phyloP scores from a whole-genome alignment of 2,797 vertebrate genomes.

The Anguilla obscura region DNA sequence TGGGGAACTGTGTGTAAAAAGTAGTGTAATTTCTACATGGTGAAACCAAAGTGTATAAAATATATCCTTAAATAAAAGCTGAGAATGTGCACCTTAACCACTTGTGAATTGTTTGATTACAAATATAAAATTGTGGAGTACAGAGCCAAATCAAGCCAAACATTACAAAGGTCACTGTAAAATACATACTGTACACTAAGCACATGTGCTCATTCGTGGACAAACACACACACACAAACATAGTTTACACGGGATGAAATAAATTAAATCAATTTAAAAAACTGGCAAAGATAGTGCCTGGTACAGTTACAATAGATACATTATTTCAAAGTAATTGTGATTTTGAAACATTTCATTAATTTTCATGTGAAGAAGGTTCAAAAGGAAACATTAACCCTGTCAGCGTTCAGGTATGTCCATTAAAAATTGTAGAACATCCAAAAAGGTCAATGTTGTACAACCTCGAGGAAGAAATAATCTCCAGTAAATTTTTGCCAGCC shows the following conservation, averaged over 20 bases:
- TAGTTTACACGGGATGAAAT: neutral
- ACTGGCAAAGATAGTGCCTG: too few species aligned
- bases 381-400: neutral
- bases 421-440: neutral
- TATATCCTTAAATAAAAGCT: too few species aligned
- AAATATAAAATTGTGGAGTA: too few species aligned
- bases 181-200: neutral
- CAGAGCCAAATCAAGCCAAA: too few species aligned
- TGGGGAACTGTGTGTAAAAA: too few species aligned
- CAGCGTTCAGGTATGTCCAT: neutral
- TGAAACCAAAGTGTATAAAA: too few species aligned
- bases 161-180: neutral
- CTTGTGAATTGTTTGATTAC: too few species aligned
- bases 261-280: too few species aligned
- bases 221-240: neutral
- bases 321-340: neutral
- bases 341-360: neutral
- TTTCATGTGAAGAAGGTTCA: neutral
- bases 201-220: neutral
- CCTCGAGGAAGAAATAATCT: neutral
- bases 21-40: too few species aligned
- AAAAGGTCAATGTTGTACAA: neutral
- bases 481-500: constrained; percentile 65
- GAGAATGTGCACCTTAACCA: too few species aligned
- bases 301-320: neutral